Base-by-base conservation (phyloP, 2,797 vertebrate genomes). In the Xyrichtys novacula region DNA sequence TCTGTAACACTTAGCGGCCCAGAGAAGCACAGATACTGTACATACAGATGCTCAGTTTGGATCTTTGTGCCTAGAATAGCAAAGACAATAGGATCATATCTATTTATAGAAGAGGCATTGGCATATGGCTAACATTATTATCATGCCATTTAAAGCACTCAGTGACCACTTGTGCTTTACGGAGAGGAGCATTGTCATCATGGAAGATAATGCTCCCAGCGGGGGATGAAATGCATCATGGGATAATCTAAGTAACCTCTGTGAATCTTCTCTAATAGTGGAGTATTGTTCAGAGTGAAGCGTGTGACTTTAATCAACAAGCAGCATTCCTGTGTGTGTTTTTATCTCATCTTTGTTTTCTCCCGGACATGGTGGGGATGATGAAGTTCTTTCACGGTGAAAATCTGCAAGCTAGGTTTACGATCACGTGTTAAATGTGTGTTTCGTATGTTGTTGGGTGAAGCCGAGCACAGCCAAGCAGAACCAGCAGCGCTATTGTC, bases 121-220 rank as follows among this genome's bases (percentile, higher is more conserved):
- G 84, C 80, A 83, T 85, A 85, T 64, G 66, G 82, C 85, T 92
- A 90, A 92, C 84, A 80, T 85, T 62, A 86, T 90, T 90, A 90
- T 85, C 69, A 64, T 89, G 85, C 85, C 86, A 88, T 88, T 89
- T 71, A 88, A 88, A 84, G 90, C 88, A 86, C 88, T 90, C 85
- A 86, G 78, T 88, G 89, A 89, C 88, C 87, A 87, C 89, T 90
- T 87, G 80, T 86, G 83, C 78, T 81, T 85, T 73, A 83, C 85
- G 65, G 76, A 84, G 83, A 88, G 79, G 42, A 80, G 78, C 85
- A 80, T 80, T 88, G 89, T 90, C 89, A 88, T 92, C 86, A 77
- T 79, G 81, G 83, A 84, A 78, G 78, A 73, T 74, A 86, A 84
- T 81, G 82, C 60, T 87, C 84, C 81, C 74, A 52, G 65, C 76